Conservation (phyloP, 2,113 vertebrate species). For the Pterocles burchelli region DNA sequence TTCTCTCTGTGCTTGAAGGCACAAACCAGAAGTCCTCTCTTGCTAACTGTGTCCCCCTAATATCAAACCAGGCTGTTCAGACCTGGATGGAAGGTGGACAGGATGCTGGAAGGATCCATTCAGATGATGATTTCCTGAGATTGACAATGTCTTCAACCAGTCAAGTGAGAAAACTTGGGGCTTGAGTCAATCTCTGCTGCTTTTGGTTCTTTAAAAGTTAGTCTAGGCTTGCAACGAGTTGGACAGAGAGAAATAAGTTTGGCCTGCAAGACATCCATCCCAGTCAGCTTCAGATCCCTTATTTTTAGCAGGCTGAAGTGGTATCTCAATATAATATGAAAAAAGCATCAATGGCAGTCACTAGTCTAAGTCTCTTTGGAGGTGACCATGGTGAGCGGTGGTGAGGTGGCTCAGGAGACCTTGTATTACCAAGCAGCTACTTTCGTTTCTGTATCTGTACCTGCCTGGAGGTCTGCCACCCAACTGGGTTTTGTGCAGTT, state of each 20-base stretch:
- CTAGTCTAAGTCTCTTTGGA: not conserved
- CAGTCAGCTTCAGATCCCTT: not conserved
- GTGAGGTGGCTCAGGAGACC: not conserved
- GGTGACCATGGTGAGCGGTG: rapidly evolving
- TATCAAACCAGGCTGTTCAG: not conserved
- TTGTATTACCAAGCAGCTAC: rapidly evolving
- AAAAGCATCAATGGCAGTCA: not conserved
- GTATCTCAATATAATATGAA: not conserved
- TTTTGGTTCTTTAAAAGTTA: not conserved
- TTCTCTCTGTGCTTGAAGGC: not conserved
- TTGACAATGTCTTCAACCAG: not conserved
- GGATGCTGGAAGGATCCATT: not conserved
- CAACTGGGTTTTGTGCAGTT: rapidly evolving
- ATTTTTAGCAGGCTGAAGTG: not conserved
- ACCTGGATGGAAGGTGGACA: not conserved
- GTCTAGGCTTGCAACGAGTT: not conserved
- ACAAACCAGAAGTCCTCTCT: not conserved
- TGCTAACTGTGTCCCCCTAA: rapidly evolving
- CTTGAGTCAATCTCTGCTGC: not conserved
- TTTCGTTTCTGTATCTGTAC: not conserved
- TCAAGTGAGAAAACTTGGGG: not conserved
- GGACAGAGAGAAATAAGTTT: not conserved
- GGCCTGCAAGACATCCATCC: not conserved
- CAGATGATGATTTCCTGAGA: not conserved
- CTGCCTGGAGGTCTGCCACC: not conserved